Conservation (phyloP, 2,888 invertebrate genomes). For the Plagodis dolabraria region DNA sequence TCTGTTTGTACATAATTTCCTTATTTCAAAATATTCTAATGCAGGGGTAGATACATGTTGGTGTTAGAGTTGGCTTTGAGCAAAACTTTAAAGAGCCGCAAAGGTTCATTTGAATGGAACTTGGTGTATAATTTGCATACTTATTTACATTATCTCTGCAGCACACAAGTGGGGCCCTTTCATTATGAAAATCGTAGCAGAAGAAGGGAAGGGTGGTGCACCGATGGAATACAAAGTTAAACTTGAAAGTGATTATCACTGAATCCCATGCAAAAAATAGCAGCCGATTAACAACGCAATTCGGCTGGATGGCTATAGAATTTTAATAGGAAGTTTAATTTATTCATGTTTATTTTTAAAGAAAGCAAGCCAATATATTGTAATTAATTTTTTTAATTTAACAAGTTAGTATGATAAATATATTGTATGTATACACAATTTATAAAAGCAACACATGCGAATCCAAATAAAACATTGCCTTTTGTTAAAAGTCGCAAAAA, state of each 20-base stretch:
- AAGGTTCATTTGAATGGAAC: conserved; percentile 82
- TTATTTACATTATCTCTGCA: conserved; percentile 85
- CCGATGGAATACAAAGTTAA: conserved; percentile 75
- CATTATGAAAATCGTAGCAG: conserved; percentile 82
- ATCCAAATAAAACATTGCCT: conserved; percentile 24
- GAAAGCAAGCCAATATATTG: background rate
- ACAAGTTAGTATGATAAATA: background rate
- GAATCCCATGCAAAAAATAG: conserved; percentile 70
- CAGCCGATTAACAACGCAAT: conserved; percentile 66
- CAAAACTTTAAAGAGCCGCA: conserved; percentile 78
- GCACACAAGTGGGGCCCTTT: conserved; percentile 82
- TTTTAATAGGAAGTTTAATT: conserved; percentile 15
- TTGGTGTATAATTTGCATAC: conserved; percentile 82
- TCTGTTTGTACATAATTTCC: conserved; percentile 68
- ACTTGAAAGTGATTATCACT: conserved; percentile 76
- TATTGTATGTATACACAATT: background rate
- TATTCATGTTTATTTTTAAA: conserved; percentile 9
- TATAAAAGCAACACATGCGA: conserved; percentile 7
- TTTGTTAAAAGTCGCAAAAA: conserved; percentile 34
- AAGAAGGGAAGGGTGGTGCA: conserved; percentile 58
- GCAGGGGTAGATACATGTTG: conserved; percentile 51
- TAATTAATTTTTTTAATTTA: no score
- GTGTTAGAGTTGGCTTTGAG: conserved; percentile 65
- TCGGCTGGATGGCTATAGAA: conserved; percentile 50
- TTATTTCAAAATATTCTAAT: conserved; percentile 69